Evolutionary conservation across 1,140 invertebrate genomes (phyloP).

Genomic region (Mylabris phalerata): DNA sequence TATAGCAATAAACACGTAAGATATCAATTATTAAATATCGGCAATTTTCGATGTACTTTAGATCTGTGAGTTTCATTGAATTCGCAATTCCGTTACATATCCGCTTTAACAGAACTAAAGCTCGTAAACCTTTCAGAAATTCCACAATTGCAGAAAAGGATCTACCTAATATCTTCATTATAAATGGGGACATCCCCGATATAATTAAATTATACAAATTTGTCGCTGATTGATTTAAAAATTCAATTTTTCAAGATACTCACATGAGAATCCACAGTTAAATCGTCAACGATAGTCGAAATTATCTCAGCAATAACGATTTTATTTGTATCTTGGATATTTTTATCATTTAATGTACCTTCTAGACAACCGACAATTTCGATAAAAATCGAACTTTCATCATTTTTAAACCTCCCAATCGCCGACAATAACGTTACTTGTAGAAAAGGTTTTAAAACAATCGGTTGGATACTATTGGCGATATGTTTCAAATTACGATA

Average conservation of each 20-base stretch:
- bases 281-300: conserved; percentile 2
- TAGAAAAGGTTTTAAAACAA: conserved; percentile 42
- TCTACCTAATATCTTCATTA: too few species aligned
- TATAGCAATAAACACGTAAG: too few species aligned
- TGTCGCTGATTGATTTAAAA: too few species aligned
- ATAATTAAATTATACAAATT: too few species aligned
- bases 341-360: conserved; percentile 27
- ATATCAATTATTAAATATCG: too few species aligned
- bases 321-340: conserved; percentile 36
- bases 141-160: too few species aligned
- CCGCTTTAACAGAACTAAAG: too few species aligned
- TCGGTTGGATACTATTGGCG: conserved; percentile 42
- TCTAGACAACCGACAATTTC: conserved; percentile 23
- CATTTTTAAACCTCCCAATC: conserved; percentile 19
- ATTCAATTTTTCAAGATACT: background rate
- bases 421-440: conserved; percentile 34
- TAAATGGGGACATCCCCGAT: too few species aligned
- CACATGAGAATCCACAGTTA: background rate
- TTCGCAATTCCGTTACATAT: too few species aligned
- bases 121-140: too few species aligned
- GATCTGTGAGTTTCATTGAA: too few species aligned
- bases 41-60: too few species aligned
- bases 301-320: conserved; percentile 29
- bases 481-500: conserved; percentile 41
- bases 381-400: conserved; percentile 15